Percentiles rank a stretch among this genome's conserved stretches.
Evolutionary conservation across 2,888 invertebrate species (phyloP).

Genomic region (Chrysopilus asiliformis): DNA sequence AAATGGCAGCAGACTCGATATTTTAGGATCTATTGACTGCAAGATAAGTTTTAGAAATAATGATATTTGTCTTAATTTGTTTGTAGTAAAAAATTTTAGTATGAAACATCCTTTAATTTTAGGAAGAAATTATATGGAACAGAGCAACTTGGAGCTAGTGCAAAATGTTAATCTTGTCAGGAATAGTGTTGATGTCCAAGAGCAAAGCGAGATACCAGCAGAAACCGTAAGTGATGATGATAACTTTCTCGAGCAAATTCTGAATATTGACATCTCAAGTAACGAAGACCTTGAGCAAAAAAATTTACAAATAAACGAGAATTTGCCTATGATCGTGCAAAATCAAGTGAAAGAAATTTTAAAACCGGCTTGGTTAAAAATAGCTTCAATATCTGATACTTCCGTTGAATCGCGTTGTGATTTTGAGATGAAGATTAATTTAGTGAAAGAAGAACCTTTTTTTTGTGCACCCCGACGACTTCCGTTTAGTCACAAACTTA

Average conservation of each 20-base stretch:
- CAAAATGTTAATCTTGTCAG: conserved; percentile 2
- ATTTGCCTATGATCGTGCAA: too few species aligned
- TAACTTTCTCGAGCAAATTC: conserved; percentile 9
- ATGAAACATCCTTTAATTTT: conserved; percentile 12
- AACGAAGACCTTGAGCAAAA: conserved; percentile 2
- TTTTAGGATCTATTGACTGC: too few species aligned
- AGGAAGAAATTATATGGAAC: conserved; percentile 11
- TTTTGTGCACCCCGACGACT: too few species aligned
- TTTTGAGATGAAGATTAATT: too few species aligned
- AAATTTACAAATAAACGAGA: conserved; percentile 7
- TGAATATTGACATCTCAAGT: conserved; percentile 9
- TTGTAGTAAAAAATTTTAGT: conserved; percentile 11
- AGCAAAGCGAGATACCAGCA: too few species aligned
- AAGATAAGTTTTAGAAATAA: conserved; percentile 10
- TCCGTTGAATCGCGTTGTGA: too few species aligned
- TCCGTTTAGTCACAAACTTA: too few species aligned
- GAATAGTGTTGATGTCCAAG: not conserved
- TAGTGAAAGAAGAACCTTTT: too few species aligned
- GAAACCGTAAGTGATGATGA: too few species aligned
- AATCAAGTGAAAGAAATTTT: too few species aligned
- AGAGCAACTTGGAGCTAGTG: conserved; percentile 7
- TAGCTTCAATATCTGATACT: too few species aligned
- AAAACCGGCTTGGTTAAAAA: too few species aligned
- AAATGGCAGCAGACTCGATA: conserved; percentile 9
- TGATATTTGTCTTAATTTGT: conserved; percentile 6